phyloP scores from a whole-genome alignment of 2,797 vertebrate genomes.

The Schizothorax lantsangensis region DNA sequence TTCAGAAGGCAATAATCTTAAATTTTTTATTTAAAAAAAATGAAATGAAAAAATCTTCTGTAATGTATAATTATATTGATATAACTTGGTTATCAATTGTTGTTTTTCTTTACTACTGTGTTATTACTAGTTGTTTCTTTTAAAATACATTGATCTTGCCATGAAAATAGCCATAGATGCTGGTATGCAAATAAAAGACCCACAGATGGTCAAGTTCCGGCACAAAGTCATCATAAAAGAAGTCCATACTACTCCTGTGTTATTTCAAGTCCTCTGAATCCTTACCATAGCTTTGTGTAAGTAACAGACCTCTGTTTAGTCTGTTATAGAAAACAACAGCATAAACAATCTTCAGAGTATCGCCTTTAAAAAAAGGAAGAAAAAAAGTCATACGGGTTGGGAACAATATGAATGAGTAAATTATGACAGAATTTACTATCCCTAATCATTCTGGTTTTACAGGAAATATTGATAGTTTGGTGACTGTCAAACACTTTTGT shows the following conservation, averaged over 20 bases:
- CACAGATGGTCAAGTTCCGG: background rate
- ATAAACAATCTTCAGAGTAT: background rate
- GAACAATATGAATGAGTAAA: too few relatives aligned
- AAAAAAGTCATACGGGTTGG: background rate
- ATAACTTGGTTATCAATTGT: background rate
- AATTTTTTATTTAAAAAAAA: too few relatives aligned
- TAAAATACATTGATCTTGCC: background rate
- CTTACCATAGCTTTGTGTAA: background rate
- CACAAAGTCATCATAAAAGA: too few relatives aligned
- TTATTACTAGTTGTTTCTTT: background rate
- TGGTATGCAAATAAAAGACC: background rate
- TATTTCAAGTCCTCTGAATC: slow-evolving; percentile 5
- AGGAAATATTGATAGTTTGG: background rate
- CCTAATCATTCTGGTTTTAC: background rate
- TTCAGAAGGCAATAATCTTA: too few relatives aligned
- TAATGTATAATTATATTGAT: background rate
- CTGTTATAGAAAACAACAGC: background rate
- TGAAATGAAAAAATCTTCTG: too few relatives aligned
- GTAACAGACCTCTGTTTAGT: background rate
- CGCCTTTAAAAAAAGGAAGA: background rate
- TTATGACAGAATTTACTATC: background rate
- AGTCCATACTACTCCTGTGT: background rate
- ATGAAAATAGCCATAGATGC: background rate
- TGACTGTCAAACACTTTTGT: background rate
- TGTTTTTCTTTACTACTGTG: background rate